Evolutionary conservation across 2,113 vertebrate species (phyloP).

Genomic region (Pedionomus torquatus): DNA sequence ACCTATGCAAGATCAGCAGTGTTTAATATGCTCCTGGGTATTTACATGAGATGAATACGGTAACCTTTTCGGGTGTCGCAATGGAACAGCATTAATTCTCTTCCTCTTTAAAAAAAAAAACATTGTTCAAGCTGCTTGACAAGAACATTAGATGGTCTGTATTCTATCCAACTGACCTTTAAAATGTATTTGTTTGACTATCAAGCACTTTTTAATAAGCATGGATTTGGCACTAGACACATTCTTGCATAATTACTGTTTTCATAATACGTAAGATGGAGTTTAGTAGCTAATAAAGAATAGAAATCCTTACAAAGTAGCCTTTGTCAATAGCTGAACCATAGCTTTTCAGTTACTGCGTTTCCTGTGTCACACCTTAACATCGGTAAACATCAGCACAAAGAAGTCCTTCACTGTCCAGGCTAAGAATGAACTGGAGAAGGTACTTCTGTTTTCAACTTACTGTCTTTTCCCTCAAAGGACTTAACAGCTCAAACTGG

Average conservation of each 20-base stretch:
- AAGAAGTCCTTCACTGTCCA: not conserved
- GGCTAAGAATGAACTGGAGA: not conserved
- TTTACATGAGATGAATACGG: not conserved
- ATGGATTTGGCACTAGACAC: not conserved
- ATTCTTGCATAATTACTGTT: slow-evolving; percentile 16
- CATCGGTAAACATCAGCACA: not conserved
- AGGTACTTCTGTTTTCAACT: not conserved
- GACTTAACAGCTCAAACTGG: not conserved
- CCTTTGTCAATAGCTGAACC: not conserved
- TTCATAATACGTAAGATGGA: not conserved
- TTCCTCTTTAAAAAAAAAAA: slow-evolving; percentile 1
- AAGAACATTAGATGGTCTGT: not conserved
- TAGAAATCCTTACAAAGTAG: not conserved
- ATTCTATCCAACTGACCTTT: slow-evolving; percentile 44
- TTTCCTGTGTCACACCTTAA: not conserved
- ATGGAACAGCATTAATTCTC: not conserved
- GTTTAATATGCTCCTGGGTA: not conserved
- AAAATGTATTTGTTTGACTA: slow-evolving; percentile 8
- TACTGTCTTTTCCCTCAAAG: not conserved
- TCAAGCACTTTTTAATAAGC: not conserved
- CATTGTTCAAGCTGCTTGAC: not conserved
- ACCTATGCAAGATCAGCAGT: not conserved
- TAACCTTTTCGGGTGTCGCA: not conserved
- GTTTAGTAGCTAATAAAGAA: not conserved
- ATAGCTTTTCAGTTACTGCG: not conserved